phyloP scores from a whole-genome alignment of 1,140 invertebrate species.

The Pseudomyrmex gracilis region DNA sequence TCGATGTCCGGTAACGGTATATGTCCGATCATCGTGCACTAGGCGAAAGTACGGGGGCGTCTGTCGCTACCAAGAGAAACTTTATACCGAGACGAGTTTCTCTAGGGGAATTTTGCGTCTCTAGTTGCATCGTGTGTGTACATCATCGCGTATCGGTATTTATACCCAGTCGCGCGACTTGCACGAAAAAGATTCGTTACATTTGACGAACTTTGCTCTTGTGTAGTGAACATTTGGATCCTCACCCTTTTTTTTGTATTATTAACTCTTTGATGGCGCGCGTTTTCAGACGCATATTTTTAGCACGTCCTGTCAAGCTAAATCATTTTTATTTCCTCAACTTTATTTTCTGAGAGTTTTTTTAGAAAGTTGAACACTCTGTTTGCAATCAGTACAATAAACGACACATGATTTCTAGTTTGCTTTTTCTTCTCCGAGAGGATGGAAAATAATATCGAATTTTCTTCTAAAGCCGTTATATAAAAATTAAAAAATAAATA shows the following conservation, averaged over 20 bases:
- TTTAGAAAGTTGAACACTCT: background rate
- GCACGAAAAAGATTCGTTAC: no score
- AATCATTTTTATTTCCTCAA: background rate
- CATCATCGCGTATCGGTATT: background rate
- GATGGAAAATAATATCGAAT: background rate
- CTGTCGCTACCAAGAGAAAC: conserved; percentile 73
- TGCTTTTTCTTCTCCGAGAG: background rate
- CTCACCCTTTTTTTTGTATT: background rate
- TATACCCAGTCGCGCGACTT: background rate
- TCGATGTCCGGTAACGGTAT: conserved; percentile 65
- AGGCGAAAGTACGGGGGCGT: conserved; percentile 70
- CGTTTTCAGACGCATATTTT: conserved; percentile 32
- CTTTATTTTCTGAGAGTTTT: background rate
- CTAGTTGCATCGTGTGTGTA: background rate
- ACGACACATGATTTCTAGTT: background rate
- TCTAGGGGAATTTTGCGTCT: conserved; percentile 55
- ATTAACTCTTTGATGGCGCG: background rate
- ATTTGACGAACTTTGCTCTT: no score
- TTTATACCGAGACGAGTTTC: conserved; percentile 57
- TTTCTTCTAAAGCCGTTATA: background rate
- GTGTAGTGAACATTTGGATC: no score
- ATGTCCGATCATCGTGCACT: conserved; percentile 52
- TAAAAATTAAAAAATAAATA: background rate
- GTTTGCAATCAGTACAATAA: no score
- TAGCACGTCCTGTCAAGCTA: background rate